phyloP scores from a whole-genome alignment of 2,113 vertebrate species.

The Meleagris gallopavo region DNA sequence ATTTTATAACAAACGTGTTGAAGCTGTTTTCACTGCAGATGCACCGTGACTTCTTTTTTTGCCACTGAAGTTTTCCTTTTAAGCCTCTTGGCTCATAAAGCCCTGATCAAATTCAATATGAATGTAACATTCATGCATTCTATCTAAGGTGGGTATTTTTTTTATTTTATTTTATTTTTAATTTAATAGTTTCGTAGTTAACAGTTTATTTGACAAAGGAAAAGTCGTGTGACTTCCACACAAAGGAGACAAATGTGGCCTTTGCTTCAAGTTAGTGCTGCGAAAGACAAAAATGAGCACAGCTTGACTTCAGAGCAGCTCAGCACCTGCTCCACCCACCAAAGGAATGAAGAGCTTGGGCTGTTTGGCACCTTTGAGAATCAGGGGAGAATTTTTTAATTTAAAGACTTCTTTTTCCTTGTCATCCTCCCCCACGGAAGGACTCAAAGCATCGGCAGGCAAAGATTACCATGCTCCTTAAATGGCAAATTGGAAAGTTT shows the following conservation, averaged over 20 bases:
- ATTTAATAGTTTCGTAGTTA: slow-evolving; percentile 27
- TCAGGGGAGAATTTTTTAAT: slow-evolving; percentile 67
- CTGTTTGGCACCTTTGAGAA: slow-evolving; percentile 63
- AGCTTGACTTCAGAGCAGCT: slow-evolving; percentile 63
- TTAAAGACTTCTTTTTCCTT: slow-evolving; percentile 63
- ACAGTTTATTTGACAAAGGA: slow-evolving; percentile 34
- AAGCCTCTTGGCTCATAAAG: neutral
- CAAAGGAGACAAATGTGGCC: slow-evolving; percentile 41
- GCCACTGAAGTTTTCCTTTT: slow-evolving; percentile 17
- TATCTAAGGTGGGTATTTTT: neutral
- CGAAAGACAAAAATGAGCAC: slow-evolving; percentile 68
- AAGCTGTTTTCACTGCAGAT: neutral
- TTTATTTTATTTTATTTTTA: neutral
- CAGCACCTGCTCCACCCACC: slow-evolving; percentile 66
- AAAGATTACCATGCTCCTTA: slow-evolving; percentile 27
- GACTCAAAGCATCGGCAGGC: slow-evolving; percentile 59
- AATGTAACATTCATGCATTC: neutral
- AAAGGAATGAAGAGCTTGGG: slow-evolving; percentile 53
- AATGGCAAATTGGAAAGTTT: slow-evolving; percentile 64
- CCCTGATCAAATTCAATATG: neutral
- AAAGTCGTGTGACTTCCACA: slow-evolving; percentile 15
- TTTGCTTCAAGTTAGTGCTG: slow-evolving; percentile 1
- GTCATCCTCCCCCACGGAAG: slow-evolving; percentile 53
- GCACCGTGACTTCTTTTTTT: neutral
- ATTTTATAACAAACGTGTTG: slow-evolving; percentile 8